Conservation (phyloP, 2,888 invertebrate species). For the Limulus polyphemus region DNA sequence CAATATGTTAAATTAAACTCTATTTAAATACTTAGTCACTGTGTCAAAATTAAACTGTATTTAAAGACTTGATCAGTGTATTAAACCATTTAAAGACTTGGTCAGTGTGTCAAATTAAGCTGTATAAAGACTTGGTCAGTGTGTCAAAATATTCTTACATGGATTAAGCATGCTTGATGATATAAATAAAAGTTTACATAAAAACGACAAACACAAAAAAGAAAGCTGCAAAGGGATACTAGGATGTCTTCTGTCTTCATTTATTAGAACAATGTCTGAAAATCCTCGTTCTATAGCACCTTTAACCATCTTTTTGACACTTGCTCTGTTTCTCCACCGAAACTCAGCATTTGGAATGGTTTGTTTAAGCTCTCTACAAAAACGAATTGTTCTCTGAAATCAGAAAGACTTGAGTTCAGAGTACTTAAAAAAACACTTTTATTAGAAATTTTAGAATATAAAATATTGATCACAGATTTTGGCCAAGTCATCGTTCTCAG, state of each 20-base stretch:
- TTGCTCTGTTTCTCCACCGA: conserved; percentile 71
- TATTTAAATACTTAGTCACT: too few species aligned
- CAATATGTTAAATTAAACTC: too few species aligned
- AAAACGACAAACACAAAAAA: background rate
- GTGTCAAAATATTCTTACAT: too few species aligned
- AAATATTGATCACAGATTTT: too few species aligned
- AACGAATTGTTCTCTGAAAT: conserved; percentile 64
- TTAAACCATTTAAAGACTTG: too few species aligned
- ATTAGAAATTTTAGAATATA: background rate
- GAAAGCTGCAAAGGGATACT: conserved; percentile 42
- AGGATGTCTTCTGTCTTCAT: conserved; percentile 83
- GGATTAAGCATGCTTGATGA: too few species aligned
- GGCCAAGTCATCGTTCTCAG: too few species aligned
- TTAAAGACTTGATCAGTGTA: too few species aligned
- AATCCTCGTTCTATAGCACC: conserved; percentile 62
- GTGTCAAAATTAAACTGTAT: too few species aligned
- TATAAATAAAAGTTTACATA: too few species aligned
- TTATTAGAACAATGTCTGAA: conserved; percentile 82
- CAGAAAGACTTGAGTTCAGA: conserved; percentile 10
- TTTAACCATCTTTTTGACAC: conserved; percentile 82
- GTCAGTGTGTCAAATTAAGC: too few species aligned
- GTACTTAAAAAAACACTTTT: background rate
- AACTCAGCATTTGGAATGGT: conserved; percentile 86
- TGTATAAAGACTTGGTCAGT: too few species aligned
- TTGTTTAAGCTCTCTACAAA: conserved; percentile 77